Percentiles rank a stretch among this genome's conserved stretches.
phyloP scores from a whole-genome alignment of 1,140 invertebrate genomes.

The Chironomus tepperi region DNA sequence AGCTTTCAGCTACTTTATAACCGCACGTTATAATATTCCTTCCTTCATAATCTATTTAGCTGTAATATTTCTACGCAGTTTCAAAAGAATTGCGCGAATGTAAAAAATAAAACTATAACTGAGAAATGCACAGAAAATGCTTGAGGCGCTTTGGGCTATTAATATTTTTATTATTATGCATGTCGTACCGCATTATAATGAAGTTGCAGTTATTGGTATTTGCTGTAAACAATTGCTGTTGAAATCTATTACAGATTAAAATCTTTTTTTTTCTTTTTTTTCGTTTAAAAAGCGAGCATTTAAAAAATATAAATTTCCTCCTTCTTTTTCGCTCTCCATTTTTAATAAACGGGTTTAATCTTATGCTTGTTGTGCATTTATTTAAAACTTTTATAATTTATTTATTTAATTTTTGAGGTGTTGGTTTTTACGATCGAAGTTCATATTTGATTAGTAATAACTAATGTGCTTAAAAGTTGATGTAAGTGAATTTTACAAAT shows the following conservation, averaged over 20 bases:
- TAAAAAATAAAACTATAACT: no score
- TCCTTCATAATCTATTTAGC: no score
- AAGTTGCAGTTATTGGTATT: conserved; percentile 7
- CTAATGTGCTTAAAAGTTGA: no score
- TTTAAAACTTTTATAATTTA: background rate
- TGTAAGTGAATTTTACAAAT: no score
- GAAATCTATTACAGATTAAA: conserved; percentile 9
- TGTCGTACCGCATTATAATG: conserved; percentile 1
- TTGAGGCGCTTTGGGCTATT: conserved; percentile 1
- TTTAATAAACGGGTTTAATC: background rate
- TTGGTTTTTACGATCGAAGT: no score
- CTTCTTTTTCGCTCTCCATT: background rate
- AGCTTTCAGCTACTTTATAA: no score
- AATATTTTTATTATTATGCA: conserved; percentile 12
- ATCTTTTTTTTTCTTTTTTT: no score
- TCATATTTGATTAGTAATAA: no score
- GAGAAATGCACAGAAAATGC: background rate
- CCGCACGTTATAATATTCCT: no score
- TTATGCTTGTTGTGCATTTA: background rate
- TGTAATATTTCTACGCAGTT: no score
- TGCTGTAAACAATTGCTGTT: conserved; percentile 12
- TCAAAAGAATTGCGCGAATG: no score
- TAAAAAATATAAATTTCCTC: background rate
- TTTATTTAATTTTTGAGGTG: no score
- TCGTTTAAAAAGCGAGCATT: background rate